These are phyloP conservation scores for Troglohyphantes excavatus DNA, from an alignment of 2,888 invertebrate species.

Conservation along the genomic window DNA sequence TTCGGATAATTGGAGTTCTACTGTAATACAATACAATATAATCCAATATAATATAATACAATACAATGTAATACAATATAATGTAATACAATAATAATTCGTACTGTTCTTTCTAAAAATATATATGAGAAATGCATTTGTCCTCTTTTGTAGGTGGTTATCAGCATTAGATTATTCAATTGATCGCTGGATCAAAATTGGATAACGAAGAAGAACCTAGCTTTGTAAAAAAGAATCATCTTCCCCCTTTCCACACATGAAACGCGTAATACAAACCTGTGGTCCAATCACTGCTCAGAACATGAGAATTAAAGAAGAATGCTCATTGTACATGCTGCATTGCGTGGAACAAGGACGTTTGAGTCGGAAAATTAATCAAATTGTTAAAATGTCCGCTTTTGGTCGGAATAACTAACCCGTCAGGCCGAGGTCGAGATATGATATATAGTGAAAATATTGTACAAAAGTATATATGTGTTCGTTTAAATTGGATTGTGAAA, in stretches of 20 bases:
- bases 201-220: constrained; percentile 80
- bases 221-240: constrained; percentile 45
- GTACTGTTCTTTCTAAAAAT: too few relatives aligned
- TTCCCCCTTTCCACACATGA: constrained; percentile 2
- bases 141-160: constrained; percentile 88
- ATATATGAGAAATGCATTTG: too few relatives aligned
- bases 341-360: constrained; percentile 1
- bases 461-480: neutral
- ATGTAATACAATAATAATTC: too few relatives aligned
- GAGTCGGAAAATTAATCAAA: constrained; percentile 35
- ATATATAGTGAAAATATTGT: neutral
- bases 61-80: too few relatives aligned
- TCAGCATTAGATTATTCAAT: constrained; percentile 96
- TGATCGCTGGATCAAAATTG: constrained; percentile 88
- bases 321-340: constrained; percentile 53
- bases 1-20: too few relatives aligned
- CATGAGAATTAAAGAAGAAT: constrained; percentile 3
- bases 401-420: neutral
- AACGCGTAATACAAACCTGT: constrained; percentile 42
- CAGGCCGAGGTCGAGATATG: neutral
- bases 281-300: constrained; percentile 73
- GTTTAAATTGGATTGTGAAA: neutral
- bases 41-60: too few relatives aligned
- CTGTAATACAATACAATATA: too few relatives aligned
- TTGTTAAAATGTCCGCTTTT: neutral